These are phyloP conservation scores for Drosophila pruinosa DNA, from an alignment of 1,140 invertebrate genomes.

Conservation along the genomic window DNA sequence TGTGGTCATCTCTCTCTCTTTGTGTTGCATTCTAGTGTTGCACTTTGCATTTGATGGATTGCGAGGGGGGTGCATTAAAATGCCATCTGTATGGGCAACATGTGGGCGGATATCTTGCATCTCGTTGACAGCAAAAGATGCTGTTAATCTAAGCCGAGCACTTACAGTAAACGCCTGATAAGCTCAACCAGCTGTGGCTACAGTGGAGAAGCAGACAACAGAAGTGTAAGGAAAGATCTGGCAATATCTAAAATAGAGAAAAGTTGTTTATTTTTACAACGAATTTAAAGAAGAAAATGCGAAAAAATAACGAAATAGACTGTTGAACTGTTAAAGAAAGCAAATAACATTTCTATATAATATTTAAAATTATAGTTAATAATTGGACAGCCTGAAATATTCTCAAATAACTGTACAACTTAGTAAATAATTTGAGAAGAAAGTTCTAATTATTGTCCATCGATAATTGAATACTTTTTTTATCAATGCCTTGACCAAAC, in stretches of 20 bases:
- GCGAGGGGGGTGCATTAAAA: conserved; percentile 29
- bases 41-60: conserved; percentile 23
- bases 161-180: conserved; percentile 6
- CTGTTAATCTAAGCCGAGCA: conserved; percentile 27
- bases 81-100: conserved; percentile 12
- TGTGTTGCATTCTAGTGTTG: conserved; percentile 24
- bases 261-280: neutral
- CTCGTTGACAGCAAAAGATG: conserved; percentile 17
- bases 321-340: too few species aligned
- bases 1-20: conserved; percentile 25
- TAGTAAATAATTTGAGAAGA: too few species aligned
- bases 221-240: neutral
- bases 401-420: too few species aligned
- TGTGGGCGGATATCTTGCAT: neutral
- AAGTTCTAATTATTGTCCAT: too few species aligned
- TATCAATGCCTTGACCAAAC: too few species aligned
- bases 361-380: too few species aligned
- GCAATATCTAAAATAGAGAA: neutral
- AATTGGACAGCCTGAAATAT: too few species aligned
- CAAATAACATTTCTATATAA: too few species aligned
- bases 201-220: neutral
- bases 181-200: neutral
- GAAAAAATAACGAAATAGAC: too few species aligned
- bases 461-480: too few species aligned
- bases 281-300: too few species aligned